These are phyloP conservation scores for Chrysogorgia sp. DNA, from an alignment of 92 coral and sea anemone genomes.

Conservation along the genomic window DNA sequence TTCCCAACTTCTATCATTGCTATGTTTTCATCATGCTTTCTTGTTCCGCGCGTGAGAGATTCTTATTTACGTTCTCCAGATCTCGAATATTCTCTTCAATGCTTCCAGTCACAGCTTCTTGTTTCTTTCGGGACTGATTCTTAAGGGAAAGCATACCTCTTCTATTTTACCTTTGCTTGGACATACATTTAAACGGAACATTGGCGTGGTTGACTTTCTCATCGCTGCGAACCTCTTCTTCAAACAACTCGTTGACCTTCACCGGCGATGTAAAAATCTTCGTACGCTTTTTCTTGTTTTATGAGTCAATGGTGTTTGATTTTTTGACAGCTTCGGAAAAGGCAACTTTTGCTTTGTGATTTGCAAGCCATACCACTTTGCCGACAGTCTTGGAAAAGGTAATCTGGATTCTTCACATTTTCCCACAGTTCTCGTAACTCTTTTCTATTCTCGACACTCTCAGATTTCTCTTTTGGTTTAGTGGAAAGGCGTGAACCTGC, in stretches of 20 bases:
- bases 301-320: neutral
- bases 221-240: too few relatives aligned
- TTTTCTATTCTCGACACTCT: neutral
- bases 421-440: neutral
- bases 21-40: neutral
- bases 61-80: slow-evolving; percentile 13
- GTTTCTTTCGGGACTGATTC: slow-evolving; percentile 13
- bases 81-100: slow-evolving; percentile 18
- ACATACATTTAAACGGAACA: slow-evolving; percentile 5
- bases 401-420: neutral
- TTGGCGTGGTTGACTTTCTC: too few relatives aligned
- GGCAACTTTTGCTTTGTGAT: neutral
- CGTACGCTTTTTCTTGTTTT: too few relatives aligned
- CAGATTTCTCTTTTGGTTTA: neutral
- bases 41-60: neutral
- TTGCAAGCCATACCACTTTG: slow-evolving; percentile 8
- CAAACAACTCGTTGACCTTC: neutral
- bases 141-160: slow-evolving; percentile 36
- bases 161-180: slow-evolving; percentile 39
- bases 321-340: slow-evolving; percentile 14
- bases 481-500: too few relatives aligned
- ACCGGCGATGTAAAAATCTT: too few relatives aligned
- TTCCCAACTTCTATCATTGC: slow-evolving; percentile 27
- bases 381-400: slow-evolving; percentile 26
- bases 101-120: neutral